Evolutionary conservation across 1,140 invertebrate species (phyloP).

Genomic region (Plodia interpunctella): DNA sequence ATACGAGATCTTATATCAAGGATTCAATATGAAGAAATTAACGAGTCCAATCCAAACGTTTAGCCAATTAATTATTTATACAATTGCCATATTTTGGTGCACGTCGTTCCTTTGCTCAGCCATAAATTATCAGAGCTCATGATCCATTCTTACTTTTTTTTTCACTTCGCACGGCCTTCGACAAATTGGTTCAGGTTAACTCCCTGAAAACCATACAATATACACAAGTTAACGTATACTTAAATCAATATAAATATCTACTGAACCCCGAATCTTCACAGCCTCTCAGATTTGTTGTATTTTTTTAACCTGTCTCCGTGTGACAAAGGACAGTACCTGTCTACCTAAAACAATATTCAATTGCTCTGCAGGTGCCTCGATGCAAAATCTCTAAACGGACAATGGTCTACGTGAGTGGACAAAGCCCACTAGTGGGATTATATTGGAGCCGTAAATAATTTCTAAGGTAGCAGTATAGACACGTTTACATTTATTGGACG

Average conservation of each 20-base stretch:
- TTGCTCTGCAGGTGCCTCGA: constrained; percentile 56
- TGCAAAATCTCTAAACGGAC: constrained; percentile 37
- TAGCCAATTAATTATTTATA: too few species aligned
- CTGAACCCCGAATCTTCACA: not conserved
- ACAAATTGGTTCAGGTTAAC: too few species aligned
- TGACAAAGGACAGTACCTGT: constrained; percentile 60
- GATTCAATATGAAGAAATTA: too few species aligned
- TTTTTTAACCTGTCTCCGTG: constrained; percentile 27
- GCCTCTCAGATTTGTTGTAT: not conserved
- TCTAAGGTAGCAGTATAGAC: constrained; percentile 46
- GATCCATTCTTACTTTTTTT: too few species aligned
- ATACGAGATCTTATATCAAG: too few species aligned
- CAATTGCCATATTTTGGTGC: too few species aligned
- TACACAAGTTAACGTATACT: too few species aligned
- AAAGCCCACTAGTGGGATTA: constrained; percentile 30
- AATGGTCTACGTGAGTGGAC: constrained; percentile 52
- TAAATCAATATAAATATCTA: not conserved
- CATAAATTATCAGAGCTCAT: too few species aligned
- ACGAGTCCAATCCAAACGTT: too few species aligned
- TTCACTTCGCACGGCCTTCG: too few species aligned
- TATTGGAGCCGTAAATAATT: constrained; percentile 32
- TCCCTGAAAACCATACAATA: too few species aligned
- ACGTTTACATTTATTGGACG: constrained; percentile 35
- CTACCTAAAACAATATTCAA: constrained; percentile 61
- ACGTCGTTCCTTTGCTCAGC: too few species aligned